Base-by-base conservation (phyloP, 2,113 vertebrate species). In the Chloropsis cyanopogon region DNA sequence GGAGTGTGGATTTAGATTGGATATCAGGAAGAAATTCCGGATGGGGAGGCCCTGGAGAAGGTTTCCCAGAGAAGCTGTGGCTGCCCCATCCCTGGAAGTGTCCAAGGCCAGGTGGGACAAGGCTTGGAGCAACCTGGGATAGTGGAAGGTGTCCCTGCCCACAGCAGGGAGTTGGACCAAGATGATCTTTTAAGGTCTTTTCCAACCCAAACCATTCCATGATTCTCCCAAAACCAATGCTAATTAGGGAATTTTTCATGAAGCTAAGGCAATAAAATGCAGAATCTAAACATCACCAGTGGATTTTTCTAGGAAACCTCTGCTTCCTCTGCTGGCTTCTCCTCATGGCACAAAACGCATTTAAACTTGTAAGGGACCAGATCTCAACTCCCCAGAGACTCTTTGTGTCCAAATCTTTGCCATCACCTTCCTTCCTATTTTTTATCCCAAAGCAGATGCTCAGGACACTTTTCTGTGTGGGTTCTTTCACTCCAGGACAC, bases 21-120 rank as follows among this genome's bases (percentile, higher is more conserved):
- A 19, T 47, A 59, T 14, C 2, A 5, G n/a, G 12, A 49, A 42
- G 14, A 4, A 85, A 33, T 21, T 42, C 4, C 7, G n/a, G 21
- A 5, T 41, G 14, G 9, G 0, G 39, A 79, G 21, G 14, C 6
- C 9, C 24, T 59, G 66, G n/a, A 8, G 26, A 2, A 26, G n/a
- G 3, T 2, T 2, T 41, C 10, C 14, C 59, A 47, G n/a, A 66
- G n/a, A 14, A 71, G 21, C 29, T 85, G 46, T 41, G 59, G 47
- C 29, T 63, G 21, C 8, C 2, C 41, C 56, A 70, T 3, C 12
- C 71, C 49, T 77, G 31, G 49, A 42, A 70, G 10, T 35, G 21
- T 16, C 2, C 71, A 35, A 69, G 25, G 14, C 35, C 47, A 54
- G 31, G 6, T 0, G 69, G 63, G 35, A 37, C 0, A 0, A 8